phyloP scores from a whole-genome alignment of 2,797 vertebrate species.

The Onychomys leucogaster region DNA sequence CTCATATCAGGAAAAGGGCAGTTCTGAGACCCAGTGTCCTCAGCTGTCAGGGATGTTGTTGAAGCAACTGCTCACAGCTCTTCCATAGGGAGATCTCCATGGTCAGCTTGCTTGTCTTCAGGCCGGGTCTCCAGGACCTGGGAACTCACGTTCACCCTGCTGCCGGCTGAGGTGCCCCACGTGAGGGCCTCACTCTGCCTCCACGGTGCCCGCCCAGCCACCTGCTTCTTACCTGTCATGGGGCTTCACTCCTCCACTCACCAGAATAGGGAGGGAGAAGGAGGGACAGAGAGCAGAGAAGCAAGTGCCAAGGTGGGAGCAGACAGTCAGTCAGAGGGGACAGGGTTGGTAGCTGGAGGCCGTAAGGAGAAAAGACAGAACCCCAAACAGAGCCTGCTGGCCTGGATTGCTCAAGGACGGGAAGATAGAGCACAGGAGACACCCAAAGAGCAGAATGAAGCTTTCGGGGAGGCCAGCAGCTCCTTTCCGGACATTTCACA shows the following conservation, averaged over 20 bases:
- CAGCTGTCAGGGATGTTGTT: fast-evolving
- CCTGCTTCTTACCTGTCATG: not conserved
- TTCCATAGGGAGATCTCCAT: not conserved
- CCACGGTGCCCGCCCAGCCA: not conserved
- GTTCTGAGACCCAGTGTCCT: slow-evolving; percentile 22
- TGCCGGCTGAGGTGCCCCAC: fast-evolving
- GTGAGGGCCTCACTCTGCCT: fast-evolving
- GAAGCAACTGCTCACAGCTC: fast-evolving
- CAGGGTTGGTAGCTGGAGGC: not conserved
- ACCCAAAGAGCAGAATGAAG: not conserved
- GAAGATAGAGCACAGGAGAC: no score
- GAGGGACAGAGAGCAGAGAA: not conserved
- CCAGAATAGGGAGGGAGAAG: not conserved
- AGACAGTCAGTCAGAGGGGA: not conserved
- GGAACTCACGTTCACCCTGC: not conserved
- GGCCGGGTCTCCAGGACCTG: not conserved
- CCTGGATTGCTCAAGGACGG: not conserved
- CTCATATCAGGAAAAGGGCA: not conserved
- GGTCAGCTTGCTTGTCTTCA: not conserved
- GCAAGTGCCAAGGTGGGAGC: not conserved
- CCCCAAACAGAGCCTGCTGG: not conserved
- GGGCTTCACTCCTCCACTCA: not conserved
- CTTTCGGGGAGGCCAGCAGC: no score
- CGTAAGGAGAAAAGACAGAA: not conserved
- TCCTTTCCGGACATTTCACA: not conserved